phyloP scores from a whole-genome alignment of 1,140 invertebrate genomes.

The Drosophila rufa region DNA sequence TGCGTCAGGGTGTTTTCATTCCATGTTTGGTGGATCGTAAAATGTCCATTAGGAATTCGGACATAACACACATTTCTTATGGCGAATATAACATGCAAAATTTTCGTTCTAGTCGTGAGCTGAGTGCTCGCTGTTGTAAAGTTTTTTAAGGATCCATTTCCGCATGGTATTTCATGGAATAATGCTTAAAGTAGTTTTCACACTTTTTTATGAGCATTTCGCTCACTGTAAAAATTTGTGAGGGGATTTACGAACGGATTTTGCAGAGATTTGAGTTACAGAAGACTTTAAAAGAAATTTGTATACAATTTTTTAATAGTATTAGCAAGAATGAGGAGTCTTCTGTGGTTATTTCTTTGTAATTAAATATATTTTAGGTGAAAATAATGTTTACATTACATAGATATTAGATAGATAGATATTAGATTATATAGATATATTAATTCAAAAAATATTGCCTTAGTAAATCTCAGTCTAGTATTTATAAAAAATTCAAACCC shows the following conservation, averaged over 20 bases:
- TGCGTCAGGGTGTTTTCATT: constrained; percentile 19
- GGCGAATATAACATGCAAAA: constrained; percentile 73
- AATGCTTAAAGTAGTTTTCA: constrained; percentile 35
- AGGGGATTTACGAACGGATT: neutral
- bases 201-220: neutral
- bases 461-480: no score
- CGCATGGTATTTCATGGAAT: constrained; percentile 4
- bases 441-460: no score
- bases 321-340: no score
- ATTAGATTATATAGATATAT: no score
- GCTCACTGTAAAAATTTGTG: neutral
- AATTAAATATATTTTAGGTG: neutral
- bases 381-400: neutral
- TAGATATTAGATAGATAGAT: no score
- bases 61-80: constrained; percentile 61
- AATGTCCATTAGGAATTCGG: constrained; percentile 81
- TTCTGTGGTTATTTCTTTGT: neutral
- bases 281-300: neutral
- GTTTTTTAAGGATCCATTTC: constrained; percentile 57
- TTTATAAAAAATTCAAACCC: no score
- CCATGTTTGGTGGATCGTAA: constrained; percentile 63
- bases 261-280: neutral
- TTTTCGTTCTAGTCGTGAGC: constrained; percentile 16
- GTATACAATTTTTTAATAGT: no score
- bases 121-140: constrained; percentile 64